Base-by-base conservation (phyloP, 2,888 invertebrate species). In the Zygaena filipendulae region DNA sequence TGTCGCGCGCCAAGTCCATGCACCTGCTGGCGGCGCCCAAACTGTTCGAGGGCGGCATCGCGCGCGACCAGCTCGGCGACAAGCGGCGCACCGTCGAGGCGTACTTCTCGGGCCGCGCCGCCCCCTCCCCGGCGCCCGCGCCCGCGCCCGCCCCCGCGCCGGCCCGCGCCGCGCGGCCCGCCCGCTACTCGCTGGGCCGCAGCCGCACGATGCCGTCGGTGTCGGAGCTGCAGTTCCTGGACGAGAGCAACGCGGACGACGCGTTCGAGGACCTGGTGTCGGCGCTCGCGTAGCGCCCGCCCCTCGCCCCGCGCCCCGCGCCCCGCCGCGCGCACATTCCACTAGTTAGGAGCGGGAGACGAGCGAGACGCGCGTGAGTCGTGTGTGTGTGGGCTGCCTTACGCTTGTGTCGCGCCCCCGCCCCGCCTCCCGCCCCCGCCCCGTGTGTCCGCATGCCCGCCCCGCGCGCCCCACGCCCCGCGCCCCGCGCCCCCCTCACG, bases 211-310 rank as follows among this genome's bases (percentile, higher is more conserved):
- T 91, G 84, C 90, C 90, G 4, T 85, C 88, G 39, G 84, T 90
- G 40, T 77, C 87, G 29, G 84, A 86, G 62, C 59, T 85, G 59
- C 69, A 83, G 55, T 71, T 84, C 57, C 80, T 87, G 54, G 91
- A 90, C 67, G 91, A 90, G 66, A 86, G 82, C 69, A 91, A 92
- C 72, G 90, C 92, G 36, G 94, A 94, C 61, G 88, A 87, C 77
- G 91, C 91, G 45, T 94, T 94, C 80, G 93, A 94, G 63, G 88
- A 89, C 69, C 84, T 94, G 49, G 91, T 93, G 82, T 81, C 83
- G 74, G 81, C 66, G 68, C 74, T 79, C 58, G 68, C 74, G 54
- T 75, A 71, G 47, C 58, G 55, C 48, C 49, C 27, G 20, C 55
- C 49, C 48, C 49, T 45, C 49, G 48, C 49, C 36, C 43, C 23